Evolutionary conservation across 2,888 invertebrate genomes (phyloP).

Genomic region (Heliconius sara): DNA sequence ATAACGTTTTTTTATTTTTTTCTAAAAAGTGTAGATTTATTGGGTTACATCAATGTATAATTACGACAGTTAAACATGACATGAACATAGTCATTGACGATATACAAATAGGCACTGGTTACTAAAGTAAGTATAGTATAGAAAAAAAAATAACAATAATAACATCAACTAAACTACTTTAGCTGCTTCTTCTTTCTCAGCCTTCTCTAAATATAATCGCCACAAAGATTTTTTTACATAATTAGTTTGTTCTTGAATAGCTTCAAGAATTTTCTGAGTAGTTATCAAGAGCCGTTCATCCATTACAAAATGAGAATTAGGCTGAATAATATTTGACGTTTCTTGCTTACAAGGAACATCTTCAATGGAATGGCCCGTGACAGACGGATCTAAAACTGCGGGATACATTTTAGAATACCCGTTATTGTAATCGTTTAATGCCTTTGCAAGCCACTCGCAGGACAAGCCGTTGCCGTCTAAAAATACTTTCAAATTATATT

Average conservation of each 20-base stretch:
- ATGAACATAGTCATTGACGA: neutral
- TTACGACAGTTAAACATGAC: neutral
- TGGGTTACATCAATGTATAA: neutral
- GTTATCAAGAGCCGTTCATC: constrained; percentile 70
- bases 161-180: neutral
- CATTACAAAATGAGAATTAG: constrained; percentile 41
- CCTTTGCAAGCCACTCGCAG: constrained; percentile 69
- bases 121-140: neutral
- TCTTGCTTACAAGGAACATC: constrained; percentile 67
- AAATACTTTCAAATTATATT: constrained; percentile 60
- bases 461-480: constrained; percentile 70
- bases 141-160: neutral
- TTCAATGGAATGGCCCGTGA: constrained; percentile 60
- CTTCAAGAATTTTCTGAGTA: constrained; percentile 71
- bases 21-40: neutral
- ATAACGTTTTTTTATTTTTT: neutral
- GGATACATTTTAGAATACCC: constrained; percentile 71
- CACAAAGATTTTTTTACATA: constrained; percentile 58
- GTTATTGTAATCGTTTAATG: constrained; percentile 65
- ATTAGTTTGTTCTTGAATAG: constrained; percentile 67
- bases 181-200: constrained; percentile 44
- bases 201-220: constrained; percentile 51
- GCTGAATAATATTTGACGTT: constrained; percentile 39
- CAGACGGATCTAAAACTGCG: constrained; percentile 49
- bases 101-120: constrained; percentile 2